Conservation (phyloP, 2,888 invertebrate species). For the Mycalesis mineus region DNA sequence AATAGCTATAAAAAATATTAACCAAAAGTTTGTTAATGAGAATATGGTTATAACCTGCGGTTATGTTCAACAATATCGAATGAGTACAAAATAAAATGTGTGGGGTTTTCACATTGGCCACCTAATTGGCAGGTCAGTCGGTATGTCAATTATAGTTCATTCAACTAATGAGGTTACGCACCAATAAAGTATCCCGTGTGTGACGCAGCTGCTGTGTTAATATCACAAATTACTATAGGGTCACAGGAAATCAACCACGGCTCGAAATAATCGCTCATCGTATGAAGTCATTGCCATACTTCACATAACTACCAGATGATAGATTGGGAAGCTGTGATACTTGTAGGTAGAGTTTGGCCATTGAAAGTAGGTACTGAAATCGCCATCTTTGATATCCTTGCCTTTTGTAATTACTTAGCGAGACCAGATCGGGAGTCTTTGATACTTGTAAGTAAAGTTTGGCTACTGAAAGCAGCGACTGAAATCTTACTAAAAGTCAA, state of each 20-base stretch:
- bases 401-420: no score
- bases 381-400: no score
- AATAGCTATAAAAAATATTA: neutral
- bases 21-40: neutral
- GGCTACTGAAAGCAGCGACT: no score
- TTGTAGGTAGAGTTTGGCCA: no score
- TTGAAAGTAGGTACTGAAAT: no score
- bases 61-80: constrained; percentile 3
- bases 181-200: constrained; percentile 37
- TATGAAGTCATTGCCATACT: constrained; percentile 2
- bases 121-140: constrained; percentile 75
- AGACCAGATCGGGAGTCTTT: no score
- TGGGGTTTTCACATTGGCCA: constrained; percentile 38
- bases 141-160: constrained; percentile 74
- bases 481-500: no score
- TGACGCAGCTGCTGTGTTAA: constrained; percentile 31
- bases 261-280: constrained; percentile 14
- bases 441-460: no score
- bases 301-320: no score
- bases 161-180: constrained; percentile 69
- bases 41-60: neutral
- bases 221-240: constrained; percentile 25
- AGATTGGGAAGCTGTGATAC: no score
- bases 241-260: constrained; percentile 23
- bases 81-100: constrained; percentile 24